A percentile compares a stretch with the other conserved stretches of the same genome.
Conservation (phyloP, 1,140 invertebrate species). For the Drosophila setifemur region DNA sequence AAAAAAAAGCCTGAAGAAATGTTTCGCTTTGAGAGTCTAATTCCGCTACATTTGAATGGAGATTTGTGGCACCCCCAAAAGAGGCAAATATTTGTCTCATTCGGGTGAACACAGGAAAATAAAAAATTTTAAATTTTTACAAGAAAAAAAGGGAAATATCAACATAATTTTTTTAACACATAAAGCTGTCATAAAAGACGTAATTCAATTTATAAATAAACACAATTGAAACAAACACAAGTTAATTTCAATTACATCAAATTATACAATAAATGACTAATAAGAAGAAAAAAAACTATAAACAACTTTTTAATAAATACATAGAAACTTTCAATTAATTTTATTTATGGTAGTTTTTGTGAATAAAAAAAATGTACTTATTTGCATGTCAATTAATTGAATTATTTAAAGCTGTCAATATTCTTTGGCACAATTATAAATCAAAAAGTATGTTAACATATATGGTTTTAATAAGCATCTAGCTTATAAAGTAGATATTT, state of each 20-base stretch:
- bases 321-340: too few relatives aligned
- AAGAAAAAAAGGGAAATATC: background rate
- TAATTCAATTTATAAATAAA: too few relatives aligned
- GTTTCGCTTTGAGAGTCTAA: slow-evolving; percentile 11
- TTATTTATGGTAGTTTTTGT: background rate
- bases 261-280: too few relatives aligned
- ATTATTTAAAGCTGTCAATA: background rate
- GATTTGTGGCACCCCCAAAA: slow-evolving; percentile 17
- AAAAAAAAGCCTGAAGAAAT: slow-evolving; percentile 10
- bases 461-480: too few relatives aligned
- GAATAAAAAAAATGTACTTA: background rate
- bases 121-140: background rate
- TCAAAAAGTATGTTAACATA: background rate
- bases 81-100: slow-evolving; percentile 34
- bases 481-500: background rate
- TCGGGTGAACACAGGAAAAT: slow-evolving; percentile 1
- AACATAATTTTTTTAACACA: background rate
- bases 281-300: background rate
- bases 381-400: background rate
- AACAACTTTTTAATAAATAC: background rate
- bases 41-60: slow-evolving; percentile 44
- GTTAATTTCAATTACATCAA: too few relatives aligned
- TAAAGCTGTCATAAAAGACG: background rate
- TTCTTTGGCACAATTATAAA: too few relatives aligned
- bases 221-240: too few relatives aligned